These are phyloP conservation scores for Pseudochirops corinnae DNA, from an alignment of 2,797 vertebrate genomes.

Conservation along the genomic window DNA sequence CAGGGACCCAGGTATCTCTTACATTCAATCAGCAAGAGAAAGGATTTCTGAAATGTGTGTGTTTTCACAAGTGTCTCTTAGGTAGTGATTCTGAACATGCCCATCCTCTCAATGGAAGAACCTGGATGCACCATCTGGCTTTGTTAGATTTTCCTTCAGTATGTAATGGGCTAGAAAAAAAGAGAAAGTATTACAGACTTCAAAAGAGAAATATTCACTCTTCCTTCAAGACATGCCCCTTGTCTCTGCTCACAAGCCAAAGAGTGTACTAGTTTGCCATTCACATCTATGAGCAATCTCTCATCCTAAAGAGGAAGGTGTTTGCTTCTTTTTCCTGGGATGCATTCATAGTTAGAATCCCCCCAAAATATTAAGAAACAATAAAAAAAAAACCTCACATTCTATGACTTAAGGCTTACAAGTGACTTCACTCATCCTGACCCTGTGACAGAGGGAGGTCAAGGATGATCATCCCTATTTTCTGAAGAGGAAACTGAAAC, in stretches of 20 bases:
- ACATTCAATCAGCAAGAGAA: no score
- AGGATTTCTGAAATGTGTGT: neutral
- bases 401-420: neutral
- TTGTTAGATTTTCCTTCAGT: neutral
- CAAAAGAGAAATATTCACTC: neutral
- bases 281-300: neutral
- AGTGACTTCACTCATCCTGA: neutral
- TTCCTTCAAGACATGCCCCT: neutral
- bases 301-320: neutral
- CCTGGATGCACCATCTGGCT: conserved; percentile 11
- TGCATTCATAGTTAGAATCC: neutral
- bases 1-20: accelerated
- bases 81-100: neutral
- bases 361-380: neutral
- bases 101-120: neutral
- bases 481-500: neutral
- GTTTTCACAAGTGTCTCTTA: accelerated
- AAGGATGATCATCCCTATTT: neutral
- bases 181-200: neutral
- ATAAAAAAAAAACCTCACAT: neutral
- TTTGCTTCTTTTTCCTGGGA: neutral
- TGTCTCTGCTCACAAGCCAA: neutral
- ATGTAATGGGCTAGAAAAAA: neutral
- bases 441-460: neutral
- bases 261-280: neutral